Evolutionary conservation across 92 coral and sea anemone species (phyloP), one percentile per base, ranked within the genome.

Genomic region (Micromussa lordhowensis): DNA sequence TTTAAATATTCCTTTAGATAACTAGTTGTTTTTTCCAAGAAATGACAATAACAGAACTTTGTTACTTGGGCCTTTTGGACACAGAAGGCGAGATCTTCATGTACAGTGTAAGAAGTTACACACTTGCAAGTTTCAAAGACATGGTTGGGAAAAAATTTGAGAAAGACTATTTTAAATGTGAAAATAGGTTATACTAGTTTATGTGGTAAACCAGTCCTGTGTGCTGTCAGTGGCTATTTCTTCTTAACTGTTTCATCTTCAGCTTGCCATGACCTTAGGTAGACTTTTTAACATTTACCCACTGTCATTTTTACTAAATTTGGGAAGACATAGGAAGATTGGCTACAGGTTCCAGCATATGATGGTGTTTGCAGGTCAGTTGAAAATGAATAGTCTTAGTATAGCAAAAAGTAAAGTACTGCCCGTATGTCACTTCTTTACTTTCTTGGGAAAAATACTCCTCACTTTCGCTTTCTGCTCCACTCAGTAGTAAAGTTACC

Each of bases 311-410:
- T 87, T 97, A 86, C 85, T 97, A 53, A 97, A 97, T 75, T 79
- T 97, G 77, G 94, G 96, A 75, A 88, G 99, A 34, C 91, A 92
- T 63, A 94, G 95, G 44, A 97, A 96, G 89, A 97, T 97, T 84
- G 89, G 94, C 54, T 82, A 84, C 73, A 95, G 91, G 30, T 81
- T 97, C 68, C 99, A 97, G 82, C 96, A 95, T 85, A 95, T 97
- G 99, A 95, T 97, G 99, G 88, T 97, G 77, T 97, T 97, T 82
- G 91, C 99, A 87, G 99, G 99, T 96, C 79, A 44, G 85, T 61
- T 44, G 48, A 10, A 40, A 40, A 40, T 4, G 48, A 40, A 40
- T 10, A 40, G 48, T 40, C 48, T 6, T 40, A 6, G 48, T 40
- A 10, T 6, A 40, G 48, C 48, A 6, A 7, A 40, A 40, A 40